Evolutionary conservation across 2,888 invertebrate species (phyloP).

Genomic region (Lithophane leautieri): DNA sequence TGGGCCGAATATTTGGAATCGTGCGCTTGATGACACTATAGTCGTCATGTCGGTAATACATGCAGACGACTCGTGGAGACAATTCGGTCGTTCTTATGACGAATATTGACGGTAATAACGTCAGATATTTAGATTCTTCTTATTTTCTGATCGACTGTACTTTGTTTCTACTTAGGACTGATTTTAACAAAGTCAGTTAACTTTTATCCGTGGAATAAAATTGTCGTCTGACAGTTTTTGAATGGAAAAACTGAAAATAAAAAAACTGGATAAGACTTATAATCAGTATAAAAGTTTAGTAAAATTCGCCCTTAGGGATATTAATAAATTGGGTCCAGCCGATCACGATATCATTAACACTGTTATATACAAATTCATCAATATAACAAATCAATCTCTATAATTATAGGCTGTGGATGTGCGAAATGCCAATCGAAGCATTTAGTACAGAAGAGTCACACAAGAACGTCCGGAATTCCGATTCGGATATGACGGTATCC

Average conservation of each 20-base stretch:
- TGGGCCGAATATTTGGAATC: constrained; percentile 68
- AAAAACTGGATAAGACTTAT: too few relatives aligned
- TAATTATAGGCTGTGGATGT: background rate
- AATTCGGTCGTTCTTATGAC: constrained; percentile 30
- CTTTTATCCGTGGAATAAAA: too few relatives aligned
- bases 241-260: too few relatives aligned
- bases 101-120: constrained; percentile 35
- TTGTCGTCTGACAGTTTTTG: too few relatives aligned
- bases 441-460: constrained; percentile 10
- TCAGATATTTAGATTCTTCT: constrained; percentile 13
- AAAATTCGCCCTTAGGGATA: background rate
- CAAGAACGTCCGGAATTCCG: constrained; percentile 34
- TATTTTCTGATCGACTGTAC: background rate
- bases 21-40: constrained; percentile 58
- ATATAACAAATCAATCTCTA: background rate
- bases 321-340: background rate
- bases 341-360: background rate
- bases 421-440: constrained; percentile 4
- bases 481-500: constrained; percentile 35
- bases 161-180: background rate
- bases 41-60: constrained; percentile 54
- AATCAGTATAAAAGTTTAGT: too few relatives aligned
- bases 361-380: background rate
- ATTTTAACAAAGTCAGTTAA: too few relatives aligned
- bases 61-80: constrained; percentile 27